Conservation (phyloP, 2,888 invertebrate genomes). For the Actias luna region DNA sequence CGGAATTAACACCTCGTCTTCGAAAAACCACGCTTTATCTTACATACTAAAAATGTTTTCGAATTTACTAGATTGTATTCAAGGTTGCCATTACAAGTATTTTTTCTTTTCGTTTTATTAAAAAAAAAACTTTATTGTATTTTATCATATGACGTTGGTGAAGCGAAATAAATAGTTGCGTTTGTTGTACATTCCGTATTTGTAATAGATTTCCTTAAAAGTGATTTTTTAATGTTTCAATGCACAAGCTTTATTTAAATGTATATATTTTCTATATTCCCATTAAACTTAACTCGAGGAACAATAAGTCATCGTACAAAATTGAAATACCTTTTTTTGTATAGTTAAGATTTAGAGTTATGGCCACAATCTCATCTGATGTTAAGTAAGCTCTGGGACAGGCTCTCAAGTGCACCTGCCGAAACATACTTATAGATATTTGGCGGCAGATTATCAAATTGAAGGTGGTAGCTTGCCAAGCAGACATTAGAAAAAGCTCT, state of each 20-base stretch:
- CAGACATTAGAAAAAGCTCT: too few relatives aligned
- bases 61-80: background rate
- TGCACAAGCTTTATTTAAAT: background rate
- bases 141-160: background rate
- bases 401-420: too few relatives aligned
- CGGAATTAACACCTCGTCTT: slow-evolving; percentile 1
- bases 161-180: background rate
- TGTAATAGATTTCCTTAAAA: background rate
- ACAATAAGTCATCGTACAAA: too few relatives aligned
- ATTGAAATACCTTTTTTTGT: too few relatives aligned
- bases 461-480: too few relatives aligned
- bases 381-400: too few relatives aligned
- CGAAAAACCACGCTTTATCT: slow-evolving; percentile 2
- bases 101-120: background rate
- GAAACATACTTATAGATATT: too few relatives aligned
- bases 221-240: background rate
- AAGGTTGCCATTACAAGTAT: background rate
- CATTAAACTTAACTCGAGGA: background rate
- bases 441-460: too few relatives aligned
- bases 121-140: background rate
- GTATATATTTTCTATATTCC: too few relatives aligned
- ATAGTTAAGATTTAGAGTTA: too few relatives aligned
- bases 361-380: too few relatives aligned
- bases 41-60: slow-evolving; percentile 8
- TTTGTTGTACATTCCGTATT: background rate